Percentiles rank a stretch among this genome's conserved stretches.
These are phyloP conservation scores for Microctonus hyperodae DNA, from an alignment of 2,888 invertebrate species.

Conservation along the genomic window DNA sequence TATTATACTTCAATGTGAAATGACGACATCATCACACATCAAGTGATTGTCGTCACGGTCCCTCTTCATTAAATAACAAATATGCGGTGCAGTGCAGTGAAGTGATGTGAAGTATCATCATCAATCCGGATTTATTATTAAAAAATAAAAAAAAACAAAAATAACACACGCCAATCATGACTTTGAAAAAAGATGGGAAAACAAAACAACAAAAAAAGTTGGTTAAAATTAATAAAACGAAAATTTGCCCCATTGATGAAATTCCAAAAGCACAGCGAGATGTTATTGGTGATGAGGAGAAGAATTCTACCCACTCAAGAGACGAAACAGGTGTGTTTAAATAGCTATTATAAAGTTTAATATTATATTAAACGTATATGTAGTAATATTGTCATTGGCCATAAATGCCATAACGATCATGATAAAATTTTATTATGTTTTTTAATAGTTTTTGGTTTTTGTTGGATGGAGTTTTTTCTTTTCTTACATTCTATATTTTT, in stretches of 20 bases:
- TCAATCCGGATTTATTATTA: background rate
- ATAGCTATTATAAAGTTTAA: background rate
- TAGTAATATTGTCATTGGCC: background rate
- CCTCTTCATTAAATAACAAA: background rate
- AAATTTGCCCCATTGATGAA: conserved; percentile 31
- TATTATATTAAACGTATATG: background rate
- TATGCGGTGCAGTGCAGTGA: conserved; percentile 3
- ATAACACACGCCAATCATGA: conserved; percentile 40
- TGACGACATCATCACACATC: background rate
- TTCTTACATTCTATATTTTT: no score
- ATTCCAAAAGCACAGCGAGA: conserved; percentile 31
- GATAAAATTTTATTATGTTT: background rate
- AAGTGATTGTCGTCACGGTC: background rate
- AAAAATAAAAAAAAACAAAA: background rate
- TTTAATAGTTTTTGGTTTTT: background rate
- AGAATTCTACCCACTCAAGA: conserved; percentile 27
- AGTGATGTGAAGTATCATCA: background rate
- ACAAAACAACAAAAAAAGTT: conserved; percentile 42
- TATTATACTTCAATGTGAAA: background rate
- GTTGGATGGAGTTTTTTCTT: background rate
- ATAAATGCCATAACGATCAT: background rate
- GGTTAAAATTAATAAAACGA: conserved; percentile 38
- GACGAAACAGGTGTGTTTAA: conserved; percentile 43
- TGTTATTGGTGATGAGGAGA: conserved; percentile 29
- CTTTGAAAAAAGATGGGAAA: conserved; percentile 47